Base-by-base conservation (phyloP, 2,888 invertebrate species). In the Melanotus villosus region DNA sequence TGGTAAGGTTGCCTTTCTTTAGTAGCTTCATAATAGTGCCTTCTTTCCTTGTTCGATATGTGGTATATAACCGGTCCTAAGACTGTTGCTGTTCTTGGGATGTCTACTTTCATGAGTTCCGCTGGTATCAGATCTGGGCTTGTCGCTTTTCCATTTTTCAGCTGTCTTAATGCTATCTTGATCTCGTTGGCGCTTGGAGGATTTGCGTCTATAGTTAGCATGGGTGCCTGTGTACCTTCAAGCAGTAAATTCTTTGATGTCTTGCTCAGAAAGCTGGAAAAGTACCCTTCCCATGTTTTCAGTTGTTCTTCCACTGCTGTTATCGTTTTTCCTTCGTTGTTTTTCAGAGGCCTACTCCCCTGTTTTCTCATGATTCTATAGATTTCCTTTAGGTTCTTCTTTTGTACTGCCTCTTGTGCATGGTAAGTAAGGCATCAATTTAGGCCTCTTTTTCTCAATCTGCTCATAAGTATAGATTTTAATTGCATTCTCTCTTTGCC, bases 31-130 rank as follows among this genome's bases (percentile, higher is more conserved):
- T 12, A 7, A 43, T 43, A 9, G n/a, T 16, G 16, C 19, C 5
- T 12, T 12, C 43, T 19, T 43, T 43, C 18, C 43, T 6, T 6
- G 16, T 19, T 9, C 16, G 6, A 5, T 9, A 16, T 7, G 2
- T 43, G 4, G 4, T 43, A 3, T 16, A 43, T 16, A 12, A 43
- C n/a, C 2, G 18, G 16, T 43, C 2, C 2, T 16, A 43, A 12
- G 7, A 16, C 9, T 16, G 18, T 12, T 43, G 43, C 18, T 43
- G 10, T 16, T n/a, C n/a, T n/a, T n/a, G n/a, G n/a, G n/a, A n/a
- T n/a, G n/a, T n/a, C n/a, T n/a, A n/a, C n/a, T n/a, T n/a, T 43
- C 16, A 43, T 43, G 18, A 43, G 43, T 43, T 43, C 43, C 6
- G 19, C 43, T 12, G 9, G 10, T 18, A 43, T 43, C 4, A 10